A percentile compares a stretch with the other conserved stretches of the same genome.
Conservation (phyloP, 2,113 vertebrate species). For the Capreolus pygargus region DNA sequence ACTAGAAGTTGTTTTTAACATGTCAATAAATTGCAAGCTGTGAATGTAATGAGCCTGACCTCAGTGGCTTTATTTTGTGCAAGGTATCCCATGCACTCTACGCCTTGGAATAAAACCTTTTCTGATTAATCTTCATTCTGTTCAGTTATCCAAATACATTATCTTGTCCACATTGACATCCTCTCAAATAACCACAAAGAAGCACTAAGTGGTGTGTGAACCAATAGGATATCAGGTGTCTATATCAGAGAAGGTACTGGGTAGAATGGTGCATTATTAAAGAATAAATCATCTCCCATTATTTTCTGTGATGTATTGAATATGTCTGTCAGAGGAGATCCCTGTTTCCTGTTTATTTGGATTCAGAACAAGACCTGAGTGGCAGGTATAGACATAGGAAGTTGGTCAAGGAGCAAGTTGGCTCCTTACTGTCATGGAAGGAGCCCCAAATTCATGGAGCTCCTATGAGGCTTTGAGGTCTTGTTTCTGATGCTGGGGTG, state of each 20-base stretch:
- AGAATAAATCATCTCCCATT: background rate
- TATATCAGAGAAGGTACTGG: background rate
- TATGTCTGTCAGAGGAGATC: background rate
- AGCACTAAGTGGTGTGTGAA: background rate
- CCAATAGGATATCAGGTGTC: background rate
- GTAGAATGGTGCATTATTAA: background rate
- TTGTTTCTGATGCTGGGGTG: background rate
- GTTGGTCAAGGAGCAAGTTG: background rate
- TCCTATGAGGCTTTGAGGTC: background rate
- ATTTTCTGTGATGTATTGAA: background rate
- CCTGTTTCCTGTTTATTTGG: background rate
- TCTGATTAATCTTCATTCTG: background rate
- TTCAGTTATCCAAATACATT: fast-evolving
- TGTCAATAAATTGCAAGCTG: background rate
- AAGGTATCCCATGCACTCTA: background rate
- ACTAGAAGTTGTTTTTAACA: background rate
- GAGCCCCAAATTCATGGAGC: background rate
- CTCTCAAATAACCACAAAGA: background rate
- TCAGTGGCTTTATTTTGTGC: background rate
- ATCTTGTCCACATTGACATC: background rate
- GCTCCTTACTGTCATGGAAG: background rate
- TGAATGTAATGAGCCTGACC: background rate
- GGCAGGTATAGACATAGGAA: background rate
- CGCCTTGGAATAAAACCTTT: background rate
- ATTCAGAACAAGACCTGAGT: background rate